phyloP scores from a whole-genome alignment of 2,113 vertebrate species.

The Psittacus erithacus region DNA sequence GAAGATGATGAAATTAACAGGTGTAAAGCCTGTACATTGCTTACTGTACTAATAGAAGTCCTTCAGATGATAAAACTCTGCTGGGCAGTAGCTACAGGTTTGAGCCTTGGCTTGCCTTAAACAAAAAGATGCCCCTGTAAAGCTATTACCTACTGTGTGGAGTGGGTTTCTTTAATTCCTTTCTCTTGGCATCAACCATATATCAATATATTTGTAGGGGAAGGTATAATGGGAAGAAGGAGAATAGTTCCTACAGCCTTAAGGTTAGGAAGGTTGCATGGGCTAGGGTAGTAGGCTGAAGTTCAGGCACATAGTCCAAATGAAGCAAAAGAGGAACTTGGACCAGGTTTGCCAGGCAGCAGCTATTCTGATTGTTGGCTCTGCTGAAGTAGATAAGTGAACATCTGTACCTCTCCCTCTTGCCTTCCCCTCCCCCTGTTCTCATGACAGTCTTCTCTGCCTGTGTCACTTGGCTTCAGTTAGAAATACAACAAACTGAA shows the following conservation, averaged over 20 bases:
- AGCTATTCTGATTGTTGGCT: not conserved
- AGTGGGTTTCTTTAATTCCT: not conserved
- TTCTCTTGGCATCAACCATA: not conserved
- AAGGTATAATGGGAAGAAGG: not conserved
- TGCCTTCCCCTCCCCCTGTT: not conserved
- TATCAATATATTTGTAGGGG: not conserved
- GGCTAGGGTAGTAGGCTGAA: not conserved
- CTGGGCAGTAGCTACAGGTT: not conserved
- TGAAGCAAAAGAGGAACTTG: not conserved
- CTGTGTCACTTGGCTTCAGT: not conserved
- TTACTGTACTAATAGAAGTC: not conserved
- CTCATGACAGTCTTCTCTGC: not conserved
- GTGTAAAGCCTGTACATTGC: not conserved
- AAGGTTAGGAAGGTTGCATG: not conserved
- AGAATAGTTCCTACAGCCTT: not conserved
- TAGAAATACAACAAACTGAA: not conserved
- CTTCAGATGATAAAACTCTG: not conserved
- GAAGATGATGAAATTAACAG: not conserved
- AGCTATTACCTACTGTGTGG: not conserved
- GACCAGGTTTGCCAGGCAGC: not conserved
- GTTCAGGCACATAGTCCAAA: conserved; percentile 16
- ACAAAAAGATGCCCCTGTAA: not conserved
- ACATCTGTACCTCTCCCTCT: not conserved
- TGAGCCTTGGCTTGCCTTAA: not conserved
- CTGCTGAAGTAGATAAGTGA: not conserved